A percentile compares a stretch with the other conserved stretches of the same genome.
These are phyloP conservation scores for Phrynosoma blainvillii DNA, from an alignment of 2,113 vertebrate genomes.

Conservation along the genomic window DNA sequence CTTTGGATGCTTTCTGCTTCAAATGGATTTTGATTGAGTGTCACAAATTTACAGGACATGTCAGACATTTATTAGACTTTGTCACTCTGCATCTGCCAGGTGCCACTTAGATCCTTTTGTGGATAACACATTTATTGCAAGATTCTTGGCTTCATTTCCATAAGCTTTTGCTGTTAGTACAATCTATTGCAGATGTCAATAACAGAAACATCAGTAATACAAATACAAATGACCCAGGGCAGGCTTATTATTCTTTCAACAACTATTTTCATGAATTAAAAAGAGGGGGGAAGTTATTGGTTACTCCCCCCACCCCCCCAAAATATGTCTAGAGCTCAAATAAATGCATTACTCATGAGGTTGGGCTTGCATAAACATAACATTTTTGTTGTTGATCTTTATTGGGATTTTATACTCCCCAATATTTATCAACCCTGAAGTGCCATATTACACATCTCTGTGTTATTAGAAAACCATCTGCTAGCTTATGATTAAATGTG, in stretches of 20 bases:
- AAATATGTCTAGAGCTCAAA: not conserved
- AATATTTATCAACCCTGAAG: conserved; percentile 7
- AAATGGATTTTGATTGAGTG: conserved; percentile 55
- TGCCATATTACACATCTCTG: not conserved
- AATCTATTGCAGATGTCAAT: conserved; percentile 47
- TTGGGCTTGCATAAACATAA: not conserved
- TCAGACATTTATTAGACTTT: conserved; percentile 57
- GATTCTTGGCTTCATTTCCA: conserved; percentile 53
- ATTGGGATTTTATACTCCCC: not conserved
- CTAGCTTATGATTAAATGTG: not conserved
- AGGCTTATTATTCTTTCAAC: conserved; percentile 7
- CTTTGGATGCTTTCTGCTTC: conserved; percentile 44
- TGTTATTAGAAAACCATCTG: not conserved
- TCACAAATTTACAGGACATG: conserved; percentile 57
- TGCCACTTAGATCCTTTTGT: conserved; percentile 45
- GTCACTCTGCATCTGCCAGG: conserved; percentile 63
- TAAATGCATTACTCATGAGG: not conserved
- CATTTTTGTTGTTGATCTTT: not conserved
- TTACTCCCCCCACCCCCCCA: not conserved
- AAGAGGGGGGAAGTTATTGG: not conserved
- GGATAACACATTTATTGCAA: conserved; percentile 57
- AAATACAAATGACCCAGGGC: conserved; percentile 24
- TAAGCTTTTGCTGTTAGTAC: conserved; percentile 43
- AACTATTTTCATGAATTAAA: conserved; percentile 2
- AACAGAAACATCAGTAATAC: conserved; percentile 42